A percentile compares a stretch with the other conserved stretches of the same genome.
These are phyloP conservation scores for Camponotus vicinus DNA, from an alignment of 1,140 invertebrate genomes.

Conservation along the genomic window DNA sequence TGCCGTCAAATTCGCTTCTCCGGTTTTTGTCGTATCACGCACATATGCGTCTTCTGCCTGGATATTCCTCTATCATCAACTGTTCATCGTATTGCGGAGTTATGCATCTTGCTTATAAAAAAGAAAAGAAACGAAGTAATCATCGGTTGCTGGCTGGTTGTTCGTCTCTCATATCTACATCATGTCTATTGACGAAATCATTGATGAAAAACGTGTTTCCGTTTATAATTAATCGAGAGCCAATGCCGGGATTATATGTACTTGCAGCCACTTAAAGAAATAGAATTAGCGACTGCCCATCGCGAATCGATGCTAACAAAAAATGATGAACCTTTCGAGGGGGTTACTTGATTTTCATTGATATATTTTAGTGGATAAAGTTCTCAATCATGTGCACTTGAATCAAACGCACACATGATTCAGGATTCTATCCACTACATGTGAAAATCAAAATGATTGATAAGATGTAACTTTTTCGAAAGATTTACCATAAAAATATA, in stretches of 20 bases:
- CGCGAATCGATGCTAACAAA: neutral
- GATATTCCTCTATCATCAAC: conserved; percentile 17
- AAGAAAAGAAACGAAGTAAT: conserved; percentile 43
- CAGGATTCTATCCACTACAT: too few species aligned
- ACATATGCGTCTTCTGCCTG: conserved; percentile 32
- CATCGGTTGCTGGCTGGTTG: conserved; percentile 25
- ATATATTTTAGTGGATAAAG: too few species aligned
- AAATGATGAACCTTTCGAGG: too few species aligned
- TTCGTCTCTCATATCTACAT: conserved; percentile 20
- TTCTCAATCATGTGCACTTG: too few species aligned
- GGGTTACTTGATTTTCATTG: too few species aligned
- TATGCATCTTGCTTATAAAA: conserved; percentile 54
- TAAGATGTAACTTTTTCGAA: too few species aligned
- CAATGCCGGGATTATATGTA: conserved; percentile 11
- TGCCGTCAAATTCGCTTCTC: conserved; percentile 68
- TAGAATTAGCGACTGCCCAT: neutral
- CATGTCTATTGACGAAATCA: neutral
- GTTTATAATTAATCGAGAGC: conserved; percentile 46
- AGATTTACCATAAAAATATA: neutral
- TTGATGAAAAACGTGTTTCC: conserved; percentile 7
- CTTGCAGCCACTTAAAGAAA: conserved; percentile 9
- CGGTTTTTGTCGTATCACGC: conserved; percentile 52
- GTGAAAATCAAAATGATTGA: too few species aligned
- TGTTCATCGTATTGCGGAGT: conserved; percentile 19
- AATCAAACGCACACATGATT: too few species aligned